phyloP scores from a whole-genome alignment of 2,797 vertebrate species.

The Lemur catta region DNA sequence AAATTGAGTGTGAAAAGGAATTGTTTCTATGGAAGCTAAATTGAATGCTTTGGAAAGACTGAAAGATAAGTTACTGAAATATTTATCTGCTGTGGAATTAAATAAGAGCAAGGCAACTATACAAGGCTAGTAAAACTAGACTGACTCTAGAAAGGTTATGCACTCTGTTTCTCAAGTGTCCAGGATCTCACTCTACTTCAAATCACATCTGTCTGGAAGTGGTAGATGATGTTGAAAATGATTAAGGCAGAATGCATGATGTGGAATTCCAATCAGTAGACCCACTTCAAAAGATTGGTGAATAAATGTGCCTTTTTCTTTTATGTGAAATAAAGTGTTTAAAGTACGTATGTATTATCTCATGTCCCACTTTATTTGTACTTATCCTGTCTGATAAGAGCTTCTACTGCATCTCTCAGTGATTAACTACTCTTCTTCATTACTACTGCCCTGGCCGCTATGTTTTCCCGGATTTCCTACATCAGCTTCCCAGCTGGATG shows the following conservation, averaged over 20 bases:
- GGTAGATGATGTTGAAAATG: neutral
- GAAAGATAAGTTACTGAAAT: neutral
- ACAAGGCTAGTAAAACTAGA: neutral
- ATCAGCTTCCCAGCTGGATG: neutral
- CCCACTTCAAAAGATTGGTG: neutral
- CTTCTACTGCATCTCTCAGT: neutral
- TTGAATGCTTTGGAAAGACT: neutral
- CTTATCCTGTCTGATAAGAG: neutral
- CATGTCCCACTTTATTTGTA: neutral
- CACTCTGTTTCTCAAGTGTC: neutral
- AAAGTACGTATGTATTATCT: neutral
- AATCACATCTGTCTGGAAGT: neutral
- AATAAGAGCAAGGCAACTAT: neutral
- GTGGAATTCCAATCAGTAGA: neutral
- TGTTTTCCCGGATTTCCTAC: neutral
- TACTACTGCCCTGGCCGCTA: rapidly evolving
- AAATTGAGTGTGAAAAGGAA: conserved; percentile 23
- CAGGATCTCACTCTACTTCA: neutral
- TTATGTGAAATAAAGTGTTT: neutral
- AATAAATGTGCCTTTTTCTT: neutral
- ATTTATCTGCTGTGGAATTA: neutral
- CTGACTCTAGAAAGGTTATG: neutral
- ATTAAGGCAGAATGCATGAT: neutral
- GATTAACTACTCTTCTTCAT: neutral
- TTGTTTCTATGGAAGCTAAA: neutral